These are phyloP conservation scores for Myodes glareolus DNA, from an alignment of 2,113 vertebrate genomes.

Conservation along the genomic window DNA sequence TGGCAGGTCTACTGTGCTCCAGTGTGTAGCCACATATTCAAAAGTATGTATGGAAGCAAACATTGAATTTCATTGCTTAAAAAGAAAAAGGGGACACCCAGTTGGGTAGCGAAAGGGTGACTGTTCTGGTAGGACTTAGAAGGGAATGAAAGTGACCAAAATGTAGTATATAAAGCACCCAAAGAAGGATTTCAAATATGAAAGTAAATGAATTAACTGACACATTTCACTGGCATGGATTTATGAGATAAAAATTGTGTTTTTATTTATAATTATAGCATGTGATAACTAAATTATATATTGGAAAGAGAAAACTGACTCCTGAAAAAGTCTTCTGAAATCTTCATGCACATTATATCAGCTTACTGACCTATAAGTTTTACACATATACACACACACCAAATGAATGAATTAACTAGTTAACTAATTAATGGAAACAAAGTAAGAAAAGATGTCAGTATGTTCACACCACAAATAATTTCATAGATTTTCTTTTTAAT, in stretches of 20 bases:
- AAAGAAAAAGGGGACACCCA: not conserved
- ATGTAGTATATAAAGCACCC: not conserved
- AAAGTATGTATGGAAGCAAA: not conserved
- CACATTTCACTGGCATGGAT: not conserved
- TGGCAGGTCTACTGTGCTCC: accelerated
- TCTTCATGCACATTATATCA: not conserved
- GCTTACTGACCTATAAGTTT: not conserved
- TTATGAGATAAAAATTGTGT: not conserved
- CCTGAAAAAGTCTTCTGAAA: not conserved
- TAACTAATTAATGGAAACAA: not conserved
- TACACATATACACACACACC: not conserved
- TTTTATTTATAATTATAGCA: not conserved
- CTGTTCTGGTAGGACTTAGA: not conserved
- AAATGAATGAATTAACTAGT: not conserved
- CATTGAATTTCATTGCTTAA: not conserved
- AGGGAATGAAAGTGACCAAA: not conserved
- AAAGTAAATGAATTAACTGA: not conserved
- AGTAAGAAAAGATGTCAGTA: not conserved
- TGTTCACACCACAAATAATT: not conserved
- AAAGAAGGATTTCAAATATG: not conserved
- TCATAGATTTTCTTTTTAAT: not conserved
- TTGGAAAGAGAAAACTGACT: not conserved
- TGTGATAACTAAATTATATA: not conserved
- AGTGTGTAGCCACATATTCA: not conserved
- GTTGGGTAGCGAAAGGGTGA: too few relatives aligned